Evolutionary conservation across 2,113 vertebrate species (phyloP).

Genomic region (Cranoglanis bouderius): DNA sequence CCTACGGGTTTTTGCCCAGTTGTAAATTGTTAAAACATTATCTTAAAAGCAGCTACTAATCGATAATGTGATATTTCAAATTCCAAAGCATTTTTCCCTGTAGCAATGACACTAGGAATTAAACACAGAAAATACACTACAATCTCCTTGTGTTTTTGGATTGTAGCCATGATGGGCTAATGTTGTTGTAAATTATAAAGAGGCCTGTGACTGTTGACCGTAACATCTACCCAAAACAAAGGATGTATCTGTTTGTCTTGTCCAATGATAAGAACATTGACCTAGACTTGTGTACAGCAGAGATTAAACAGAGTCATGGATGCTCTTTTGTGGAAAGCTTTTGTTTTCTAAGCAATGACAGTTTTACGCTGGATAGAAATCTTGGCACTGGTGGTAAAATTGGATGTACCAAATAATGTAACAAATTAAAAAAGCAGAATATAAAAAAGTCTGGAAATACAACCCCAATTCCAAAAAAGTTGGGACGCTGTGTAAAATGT

Average conservation of each 20-base stretch:
- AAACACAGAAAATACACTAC: constrained; percentile 30
- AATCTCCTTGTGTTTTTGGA: constrained; percentile 36
- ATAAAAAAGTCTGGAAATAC: neutral
- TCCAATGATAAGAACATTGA: constrained; percentile 45
- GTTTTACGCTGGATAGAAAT: neutral
- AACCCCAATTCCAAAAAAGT: no score
- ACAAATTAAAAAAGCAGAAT: neutral
- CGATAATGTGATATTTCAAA: constrained; percentile 50
- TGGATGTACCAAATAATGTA: neutral
- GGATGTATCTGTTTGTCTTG: constrained; percentile 35
- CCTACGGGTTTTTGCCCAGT: constrained; percentile 22
- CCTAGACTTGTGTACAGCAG: constrained; percentile 41
- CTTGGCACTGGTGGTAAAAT: neutral
- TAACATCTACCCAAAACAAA: constrained; percentile 51
- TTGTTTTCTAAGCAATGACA: constrained; percentile 27
- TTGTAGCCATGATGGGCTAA: constrained; percentile 12
- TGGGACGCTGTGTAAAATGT: no score
- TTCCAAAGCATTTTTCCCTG: constrained; percentile 23
- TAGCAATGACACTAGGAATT: constrained; percentile 24
- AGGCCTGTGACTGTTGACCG: constrained; percentile 44
- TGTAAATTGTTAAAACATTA: constrained; percentile 52
- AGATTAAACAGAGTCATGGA: constrained; percentile 50
- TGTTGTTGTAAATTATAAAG: constrained; percentile 46
- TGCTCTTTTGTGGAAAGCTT: constrained; percentile 16
- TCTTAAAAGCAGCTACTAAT: constrained; percentile 50